These are phyloP conservation scores for Amphiduros pacificus DNA, from an alignment of 2,888 invertebrate genomes.

Conservation along the genomic window DNA sequence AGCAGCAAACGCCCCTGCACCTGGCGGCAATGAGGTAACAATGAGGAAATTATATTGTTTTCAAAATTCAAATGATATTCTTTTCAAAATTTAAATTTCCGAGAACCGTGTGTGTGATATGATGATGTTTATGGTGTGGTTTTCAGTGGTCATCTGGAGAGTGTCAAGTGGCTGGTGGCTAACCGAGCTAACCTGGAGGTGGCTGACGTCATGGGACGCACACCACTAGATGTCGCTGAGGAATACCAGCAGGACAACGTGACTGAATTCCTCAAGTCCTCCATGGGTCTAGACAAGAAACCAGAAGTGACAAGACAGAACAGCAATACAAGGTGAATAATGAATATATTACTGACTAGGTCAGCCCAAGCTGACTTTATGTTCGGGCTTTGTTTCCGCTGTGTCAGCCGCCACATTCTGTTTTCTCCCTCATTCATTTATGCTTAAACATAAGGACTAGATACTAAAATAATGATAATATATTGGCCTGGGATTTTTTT, in stretches of 20 bases:
- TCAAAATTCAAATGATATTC: no score
- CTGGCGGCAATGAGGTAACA: constrained; percentile 50
- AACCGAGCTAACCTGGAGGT: constrained; percentile 41
- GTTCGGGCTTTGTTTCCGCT: background rate
- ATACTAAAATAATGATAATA: no score
- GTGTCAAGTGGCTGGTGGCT: constrained; percentile 53
- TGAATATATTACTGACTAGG: background rate
- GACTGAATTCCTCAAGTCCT: constrained; percentile 13
- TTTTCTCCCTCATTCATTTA: background rate
- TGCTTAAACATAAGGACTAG: no score
- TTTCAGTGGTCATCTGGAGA: constrained; percentile 48
- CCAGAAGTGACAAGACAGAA: constrained; percentile 7
- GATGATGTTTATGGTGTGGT: no score
- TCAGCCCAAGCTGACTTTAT: no score
- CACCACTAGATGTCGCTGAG: constrained; percentile 42
- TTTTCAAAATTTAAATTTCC: no score
- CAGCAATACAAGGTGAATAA: constrained; percentile 13
- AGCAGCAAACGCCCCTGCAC: constrained; percentile 49
- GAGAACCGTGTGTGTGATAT: no score
- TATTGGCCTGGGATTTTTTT: no score
- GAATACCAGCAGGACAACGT: constrained; percentile 43
- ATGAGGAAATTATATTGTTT: no score
- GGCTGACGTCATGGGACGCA: constrained; percentile 43
- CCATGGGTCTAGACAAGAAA: background rate
- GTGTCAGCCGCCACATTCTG: background rate